phyloP scores from a whole-genome alignment of 2,888 invertebrate genomes.

The Anaspis maculata region DNA sequence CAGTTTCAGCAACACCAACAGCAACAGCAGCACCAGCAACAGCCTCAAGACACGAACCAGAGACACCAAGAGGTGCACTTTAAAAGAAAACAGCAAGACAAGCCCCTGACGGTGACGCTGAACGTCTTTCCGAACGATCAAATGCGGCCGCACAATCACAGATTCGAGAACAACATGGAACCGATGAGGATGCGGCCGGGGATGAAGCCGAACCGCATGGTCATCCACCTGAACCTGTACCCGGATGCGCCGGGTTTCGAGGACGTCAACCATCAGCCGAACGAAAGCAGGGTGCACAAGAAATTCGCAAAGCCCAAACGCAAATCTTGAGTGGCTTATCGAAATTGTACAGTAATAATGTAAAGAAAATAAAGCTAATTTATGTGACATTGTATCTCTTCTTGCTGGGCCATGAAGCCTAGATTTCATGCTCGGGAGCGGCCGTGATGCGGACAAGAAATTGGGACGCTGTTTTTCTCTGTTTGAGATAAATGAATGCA shows the following conservation, averaged over 20 bases:
- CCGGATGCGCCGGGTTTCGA: constrained; percentile 3
- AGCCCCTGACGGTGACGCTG: constrained; percentile 11
- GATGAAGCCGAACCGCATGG: constrained; percentile 8
- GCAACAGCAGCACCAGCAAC: constrained; percentile 1
- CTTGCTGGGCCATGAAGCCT: too few relatives aligned
- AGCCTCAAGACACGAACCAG: constrained; percentile 4
- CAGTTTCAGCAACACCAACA: background rate
- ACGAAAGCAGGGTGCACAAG: too few relatives aligned
- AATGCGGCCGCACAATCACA: background rate
- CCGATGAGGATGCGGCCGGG: background rate
- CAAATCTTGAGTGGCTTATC: too few relatives aligned
- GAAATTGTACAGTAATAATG: too few relatives aligned
- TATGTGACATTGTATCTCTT: too few relatives aligned
- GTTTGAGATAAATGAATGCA: too few relatives aligned
- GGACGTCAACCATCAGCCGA: background rate
- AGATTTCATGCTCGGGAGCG: too few relatives aligned
- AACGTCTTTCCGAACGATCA: constrained; percentile 14
- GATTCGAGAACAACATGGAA: constrained; percentile 1
- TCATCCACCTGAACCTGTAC: constrained; percentile 11
- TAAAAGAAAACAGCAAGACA: too few relatives aligned
- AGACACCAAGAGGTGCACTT: constrained; percentile 6
- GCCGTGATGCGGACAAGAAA: too few relatives aligned
- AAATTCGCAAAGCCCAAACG: too few relatives aligned
- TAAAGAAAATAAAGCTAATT: too few relatives aligned
- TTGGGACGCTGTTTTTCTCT: too few relatives aligned